phyloP scores from a whole-genome alignment of 2,888 invertebrate genomes.

The Eudemis profundana region DNA sequence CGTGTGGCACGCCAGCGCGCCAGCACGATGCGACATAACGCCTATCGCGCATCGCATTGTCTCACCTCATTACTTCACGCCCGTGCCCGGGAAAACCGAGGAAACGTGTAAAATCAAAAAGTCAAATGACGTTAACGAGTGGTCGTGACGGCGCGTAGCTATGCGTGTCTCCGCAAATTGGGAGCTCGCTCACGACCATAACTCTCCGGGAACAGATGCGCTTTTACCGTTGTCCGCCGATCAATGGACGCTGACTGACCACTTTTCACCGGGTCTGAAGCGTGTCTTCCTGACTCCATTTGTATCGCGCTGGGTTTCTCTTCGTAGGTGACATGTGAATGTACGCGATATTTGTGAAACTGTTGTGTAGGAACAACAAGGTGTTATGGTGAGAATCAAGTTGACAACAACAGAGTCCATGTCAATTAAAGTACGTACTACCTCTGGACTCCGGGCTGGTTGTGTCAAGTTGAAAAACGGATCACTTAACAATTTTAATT shows the following conservation, averaged over 20 bases:
- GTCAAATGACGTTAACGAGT: slow-evolving; percentile 54
- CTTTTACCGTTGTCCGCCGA: slow-evolving; percentile 1
- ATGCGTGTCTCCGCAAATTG: slow-evolving; percentile 38
- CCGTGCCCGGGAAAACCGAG: slow-evolving; percentile 27
- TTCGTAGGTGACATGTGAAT: too few species aligned
- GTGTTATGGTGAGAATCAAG: too few species aligned
- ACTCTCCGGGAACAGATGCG: slow-evolving; percentile 19
- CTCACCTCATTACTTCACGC: slow-evolving; percentile 47
- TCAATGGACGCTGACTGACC: not conserved
- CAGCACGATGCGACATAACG: slow-evolving; percentile 41
- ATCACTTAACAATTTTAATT: too few species aligned
- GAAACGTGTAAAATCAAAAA: slow-evolving; percentile 49
- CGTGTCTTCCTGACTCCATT: not conserved
- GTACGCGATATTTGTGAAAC: too few species aligned
- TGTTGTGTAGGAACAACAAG: too few species aligned
- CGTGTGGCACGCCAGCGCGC: slow-evolving; percentile 54
- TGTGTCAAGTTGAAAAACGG: too few species aligned
- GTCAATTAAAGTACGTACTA: too few species aligned
- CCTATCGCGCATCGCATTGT: slow-evolving; percentile 41
- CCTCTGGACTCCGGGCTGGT: too few species aligned
- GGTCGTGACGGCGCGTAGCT: slow-evolving; percentile 42
- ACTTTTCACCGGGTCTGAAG: slow-evolving; percentile 2
- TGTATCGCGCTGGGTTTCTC: not conserved
- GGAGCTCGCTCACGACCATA: slow-evolving; percentile 29
- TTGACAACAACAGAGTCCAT: too few species aligned